Base-by-base conservation (phyloP, 2,888 invertebrate genomes). In the Dromius quadrimaculatus region DNA sequence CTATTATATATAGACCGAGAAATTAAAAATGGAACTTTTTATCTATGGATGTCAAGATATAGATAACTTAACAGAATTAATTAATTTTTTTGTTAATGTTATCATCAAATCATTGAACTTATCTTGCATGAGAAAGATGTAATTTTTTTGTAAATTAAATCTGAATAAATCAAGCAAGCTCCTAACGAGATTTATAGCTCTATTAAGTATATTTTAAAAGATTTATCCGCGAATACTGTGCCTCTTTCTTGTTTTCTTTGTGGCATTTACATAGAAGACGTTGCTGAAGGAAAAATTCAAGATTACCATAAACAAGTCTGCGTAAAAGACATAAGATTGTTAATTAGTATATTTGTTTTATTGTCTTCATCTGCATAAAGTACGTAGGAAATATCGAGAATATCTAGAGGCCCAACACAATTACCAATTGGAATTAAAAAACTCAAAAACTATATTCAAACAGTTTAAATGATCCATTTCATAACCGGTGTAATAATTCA, bases 271-370 rank as follows among this genome's bases (percentile, higher is more conserved):
- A 47, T 47, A 47, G 15, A 47, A 47, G 47, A 11, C 47, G 20
- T n/a, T 11, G 11, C 4, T 9, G 19, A 23, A 20, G 47, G 9
- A 47, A 47, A 47, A 47, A 47, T 47, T 1, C 41, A 20, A 11
- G 47, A 47, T 47, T 47, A 47, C 47, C 47, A 47, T 47, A 47
- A 47, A 47, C 47, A 47, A 47, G 47, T 13, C 38, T 38, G 22
- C 47, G 13, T 20, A 20, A 20, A 11, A 11, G 20, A 47, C 47
- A 11, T 41, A 41, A 41, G 15, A 41, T 41, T 41, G 41, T 47
- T 47, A 47, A 47, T 47, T 47, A 47, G 47, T 47, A 23, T n/a
- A 47, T 47, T 47, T 47, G 47, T 47, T 47, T 47, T 47, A 47
- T 47, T 47, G 22, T 47, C n/a, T 23, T 47, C 47, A 47, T 47